Base-by-base conservation (phyloP, 2,888 invertebrate species). In the Watsonalla cultraria region DNA sequence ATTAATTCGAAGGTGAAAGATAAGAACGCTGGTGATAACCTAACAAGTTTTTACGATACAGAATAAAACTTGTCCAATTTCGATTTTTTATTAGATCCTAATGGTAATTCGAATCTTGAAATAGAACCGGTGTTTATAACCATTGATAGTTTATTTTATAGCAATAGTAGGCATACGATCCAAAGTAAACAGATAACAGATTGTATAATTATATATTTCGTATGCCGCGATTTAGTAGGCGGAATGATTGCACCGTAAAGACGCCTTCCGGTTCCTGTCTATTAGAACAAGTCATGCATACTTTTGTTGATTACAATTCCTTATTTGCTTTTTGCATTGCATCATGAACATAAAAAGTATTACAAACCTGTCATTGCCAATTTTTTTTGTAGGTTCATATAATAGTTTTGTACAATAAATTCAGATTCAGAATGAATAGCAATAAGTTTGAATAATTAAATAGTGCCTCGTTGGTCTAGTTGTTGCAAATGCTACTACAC, bases 181-280 rank as follows among this genome's bases (percentile, higher is more conserved):
- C 24, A 24, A 24, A 24, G 24, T 24, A 24, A 24, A 24, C 24
- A 24, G 24, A 24, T 24, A 24, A 24, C 24, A 58, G 51, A 54
- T 45, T 51, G 34, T 51, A 54, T 55, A 39, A 45, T 52, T 55
- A 56, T 50, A 45, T 56, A 37, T 48, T 48, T 46, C 0, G 8
- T 8, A 24, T 42, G 7, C 9, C 33, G 46, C 47, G n/a, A 39
- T 2, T 51, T 13, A 39, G 51, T 53, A 56, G 54, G 53, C 59
- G 52, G 55, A 53, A 58, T 62, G 54, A 57, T 58, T 58, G 54
- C 52, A 47, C 52, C 57, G 57, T 56, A 52, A 2, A 52, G 47
- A 52, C 51, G 56, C 57, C 57, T 61, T 62, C 65, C 62, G 54
- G 54, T 65, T 65, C 65, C 62, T 61, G 58, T 55, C 8, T 53